A percentile compares a stretch with the other conserved stretches of the same genome.
phyloP scores from a whole-genome alignment of 2,888 invertebrate genomes.

The Hirudinaria manillensis region DNA sequence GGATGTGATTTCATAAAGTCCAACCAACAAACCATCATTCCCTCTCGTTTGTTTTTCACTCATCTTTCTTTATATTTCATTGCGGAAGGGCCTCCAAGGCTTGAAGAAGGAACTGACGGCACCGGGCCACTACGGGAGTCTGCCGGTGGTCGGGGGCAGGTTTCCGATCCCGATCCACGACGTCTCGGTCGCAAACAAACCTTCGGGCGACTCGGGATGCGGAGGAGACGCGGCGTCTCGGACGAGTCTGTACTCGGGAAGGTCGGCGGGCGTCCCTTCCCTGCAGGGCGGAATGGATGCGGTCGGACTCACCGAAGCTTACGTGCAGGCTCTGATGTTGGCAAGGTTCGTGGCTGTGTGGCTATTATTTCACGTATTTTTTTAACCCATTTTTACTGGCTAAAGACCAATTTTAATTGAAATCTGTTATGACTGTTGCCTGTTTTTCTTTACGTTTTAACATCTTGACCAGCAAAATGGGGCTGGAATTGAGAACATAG shows the following conservation, averaged over 20 bases:
- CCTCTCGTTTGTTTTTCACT: background rate
- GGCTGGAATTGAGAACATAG: too few relatives aligned
- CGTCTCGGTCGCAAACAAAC: background rate
- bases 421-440: too few relatives aligned
- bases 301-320: constrained; percentile 28
- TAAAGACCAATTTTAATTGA: too few relatives aligned
- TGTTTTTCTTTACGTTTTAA: too few relatives aligned
- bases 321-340: constrained; percentile 33
- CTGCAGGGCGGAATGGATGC: background rate
- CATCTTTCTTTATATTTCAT: background rate
- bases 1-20: too few relatives aligned
- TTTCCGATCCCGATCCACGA: background rate
- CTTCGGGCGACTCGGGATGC: constrained; percentile 12
- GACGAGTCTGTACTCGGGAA: constrained; percentile 3
- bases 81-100: background rate
- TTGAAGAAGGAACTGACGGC: constrained; percentile 12
- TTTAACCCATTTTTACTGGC: too few relatives aligned
- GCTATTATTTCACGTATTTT: constrained; percentile 60
- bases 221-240: constrained; percentile 20
- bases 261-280: background rate
- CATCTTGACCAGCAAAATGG: too few relatives aligned
- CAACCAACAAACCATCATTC: too few relatives aligned
- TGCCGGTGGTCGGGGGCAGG: constrained; percentile 20
- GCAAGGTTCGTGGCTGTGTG: constrained; percentile 31
- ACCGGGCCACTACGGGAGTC: constrained; percentile 29